These are phyloP conservation scores for Eudorcas thomsonii DNA, from an alignment of 2,113 vertebrate species.

Conservation along the genomic window DNA sequence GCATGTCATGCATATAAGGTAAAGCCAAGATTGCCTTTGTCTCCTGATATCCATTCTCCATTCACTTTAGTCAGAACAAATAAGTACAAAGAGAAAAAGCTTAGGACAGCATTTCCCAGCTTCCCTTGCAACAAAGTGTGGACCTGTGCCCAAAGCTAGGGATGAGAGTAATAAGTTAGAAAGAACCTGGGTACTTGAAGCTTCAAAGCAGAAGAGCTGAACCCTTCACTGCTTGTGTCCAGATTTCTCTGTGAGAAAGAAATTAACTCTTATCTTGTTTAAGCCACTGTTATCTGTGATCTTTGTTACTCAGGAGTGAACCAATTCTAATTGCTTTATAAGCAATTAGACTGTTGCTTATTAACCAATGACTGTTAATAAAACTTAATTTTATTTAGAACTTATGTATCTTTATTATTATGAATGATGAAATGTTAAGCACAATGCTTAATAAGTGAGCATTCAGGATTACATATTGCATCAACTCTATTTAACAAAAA, in stretches of 20 bases:
- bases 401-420: background rate
- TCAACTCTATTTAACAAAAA: background rate
- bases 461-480: background rate
- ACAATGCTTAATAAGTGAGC: background rate
- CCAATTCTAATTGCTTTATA: background rate
- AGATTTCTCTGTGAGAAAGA: background rate
- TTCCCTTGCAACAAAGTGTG: background rate
- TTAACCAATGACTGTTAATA: background rate
- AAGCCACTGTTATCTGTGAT: background rate
- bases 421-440: background rate
- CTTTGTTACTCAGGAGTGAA: background rate
- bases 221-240: background rate
- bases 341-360: no score
- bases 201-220: background rate
- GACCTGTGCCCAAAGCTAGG: background rate
- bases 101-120: background rate
- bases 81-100: background rate
- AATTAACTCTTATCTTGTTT: background rate
- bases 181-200: background rate
- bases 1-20: background rate
- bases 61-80: background rate
- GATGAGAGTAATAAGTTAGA: background rate
- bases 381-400: background rate
- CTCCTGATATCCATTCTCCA: background rate
- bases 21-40: background rate